Conservation (phyloP, 2,888 invertebrate species). For the Anagyrus pseudococci region DNA sequence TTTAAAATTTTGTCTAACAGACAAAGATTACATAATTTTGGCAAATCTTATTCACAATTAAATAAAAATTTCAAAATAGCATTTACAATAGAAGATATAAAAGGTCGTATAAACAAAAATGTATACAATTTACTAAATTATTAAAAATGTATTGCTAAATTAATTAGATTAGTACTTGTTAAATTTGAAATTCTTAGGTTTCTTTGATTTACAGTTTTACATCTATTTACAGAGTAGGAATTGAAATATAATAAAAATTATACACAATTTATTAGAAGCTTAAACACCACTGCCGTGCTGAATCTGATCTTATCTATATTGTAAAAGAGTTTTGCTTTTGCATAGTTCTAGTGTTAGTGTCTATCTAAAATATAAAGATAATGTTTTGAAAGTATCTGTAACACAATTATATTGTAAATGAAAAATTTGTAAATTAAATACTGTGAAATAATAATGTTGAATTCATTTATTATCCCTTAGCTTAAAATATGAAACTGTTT, state of each 20-base stretch:
- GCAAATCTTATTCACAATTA: too few species aligned
- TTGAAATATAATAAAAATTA: constrained; percentile 10
- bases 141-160: too few species aligned
- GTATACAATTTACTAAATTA: too few species aligned
- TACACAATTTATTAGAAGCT: not conserved
- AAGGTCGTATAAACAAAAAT: too few species aligned
- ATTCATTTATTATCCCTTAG: constrained; percentile 1
- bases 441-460: constrained; percentile 20
- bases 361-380: constrained; percentile 5
- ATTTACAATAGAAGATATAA: too few species aligned
- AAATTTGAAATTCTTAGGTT: too few species aligned
- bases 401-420: constrained; percentile 19
- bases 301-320: constrained; percentile 24
- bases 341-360: not conserved
- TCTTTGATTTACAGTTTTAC: too few species aligned
- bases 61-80: too few species aligned
- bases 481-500: not conserved
- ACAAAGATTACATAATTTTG: too few species aligned
- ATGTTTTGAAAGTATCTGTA: constrained; percentile 15
- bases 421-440: constrained; percentile 36
- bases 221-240: too few species aligned
- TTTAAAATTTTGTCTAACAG: too few species aligned
- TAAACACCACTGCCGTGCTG: constrained; percentile 10
- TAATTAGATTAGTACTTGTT: too few species aligned
- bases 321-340: constrained; percentile 16